Base-by-base conservation (phyloP, 2,797 vertebrate genomes). In the Poeciliopsis presidionis region DNA sequence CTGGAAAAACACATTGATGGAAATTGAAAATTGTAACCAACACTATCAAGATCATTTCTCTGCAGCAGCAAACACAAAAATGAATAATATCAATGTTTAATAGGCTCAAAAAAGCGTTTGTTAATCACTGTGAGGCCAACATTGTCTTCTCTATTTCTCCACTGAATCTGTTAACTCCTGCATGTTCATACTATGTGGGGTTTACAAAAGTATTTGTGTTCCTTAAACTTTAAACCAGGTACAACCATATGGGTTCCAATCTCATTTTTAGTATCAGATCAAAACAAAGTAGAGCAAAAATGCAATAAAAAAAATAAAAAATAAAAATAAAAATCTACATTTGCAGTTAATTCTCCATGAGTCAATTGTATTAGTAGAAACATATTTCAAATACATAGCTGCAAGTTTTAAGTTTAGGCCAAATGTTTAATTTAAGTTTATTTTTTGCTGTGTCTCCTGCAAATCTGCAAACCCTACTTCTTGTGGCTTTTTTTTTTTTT, bases 101-200 rank as follows among this genome's bases (percentile, higher is more conserved):
- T 76, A 84, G 82, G 75, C 77, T 89, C 87, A 85, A 78, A 28
- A 89, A 75, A 53, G 73, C 33, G 67, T 88, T 84, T 86, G 72
- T 89, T 79, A 75, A 86, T 77, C 74, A 85, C 25, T 49, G 77
- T 63, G 77, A 85, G 71, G 9, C 6, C 59, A 63, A 43, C 5
- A 67, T 25, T n/a, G 9, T 25, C 65, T 28, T 57, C 53, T 63
- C 2, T 25, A 25, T 67, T 67, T n/a, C 36, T 41, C 63, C 33
- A 22, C 3, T 67, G 18, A 67, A 41, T 39, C 7, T 41, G 63
- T 67, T 22, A 39, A 41, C 8, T 65, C 9, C 63, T 67, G 8
- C 25, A 41, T 20, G 36, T 25, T 12, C 11, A 41, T 69, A 25
- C 36, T 43, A 41, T 43, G 11, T 20, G 43, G 65, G 39, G 39